These are phyloP conservation scores for Mormyrops boulengeri DNA, from an alignment of 2,797 vertebrate genomes.

Conservation along the genomic window DNA sequence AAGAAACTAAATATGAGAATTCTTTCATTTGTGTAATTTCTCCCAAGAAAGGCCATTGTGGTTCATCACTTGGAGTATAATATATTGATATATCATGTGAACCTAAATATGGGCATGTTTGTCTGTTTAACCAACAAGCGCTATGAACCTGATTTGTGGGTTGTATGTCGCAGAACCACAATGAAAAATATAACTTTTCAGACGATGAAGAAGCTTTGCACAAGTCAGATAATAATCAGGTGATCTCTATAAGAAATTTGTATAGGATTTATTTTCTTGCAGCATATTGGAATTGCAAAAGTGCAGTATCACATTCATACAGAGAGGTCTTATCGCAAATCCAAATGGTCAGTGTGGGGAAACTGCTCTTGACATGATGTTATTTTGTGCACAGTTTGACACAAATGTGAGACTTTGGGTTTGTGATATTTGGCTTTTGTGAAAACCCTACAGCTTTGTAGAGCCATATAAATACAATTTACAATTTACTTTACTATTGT, in stretches of 20 bases:
- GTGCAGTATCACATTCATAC: slow-evolving; percentile 68
- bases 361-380: not conserved
- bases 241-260: slow-evolving; percentile 69
- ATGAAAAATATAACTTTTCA: slow-evolving; percentile 41
- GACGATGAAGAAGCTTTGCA: slow-evolving; percentile 67
- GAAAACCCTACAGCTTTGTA: slow-evolving; percentile 49
- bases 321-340: slow-evolving; percentile 64
- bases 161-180: slow-evolving; percentile 51
- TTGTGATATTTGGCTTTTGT: slow-evolving; percentile 61
- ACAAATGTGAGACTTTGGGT: slow-evolving; percentile 54
- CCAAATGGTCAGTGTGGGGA: slow-evolving; percentile 48
- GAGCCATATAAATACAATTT: slow-evolving; percentile 24
- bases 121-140: slow-evolving; percentile 62
- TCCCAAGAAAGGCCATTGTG: slow-evolving; percentile 63
- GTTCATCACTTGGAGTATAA: slow-evolving; percentile 61
- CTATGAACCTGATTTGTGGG: slow-evolving; percentile 64
- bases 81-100: slow-evolving; percentile 67
- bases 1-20: slow-evolving; percentile 14
- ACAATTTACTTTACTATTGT: slow-evolving; percentile 2
- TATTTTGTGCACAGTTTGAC: not conserved
- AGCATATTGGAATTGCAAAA: slow-evolving; percentile 73
- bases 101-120: slow-evolving; percentile 58
- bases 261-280: slow-evolving; percentile 69
- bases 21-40: slow-evolving; percentile 59
- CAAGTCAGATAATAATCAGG: slow-evolving; percentile 72